Evolutionary conservation across 2,888 invertebrate genomes (phyloP), one percentile per base, ranked within the genome.

Genomic region (Philereme vetulata): DNA sequence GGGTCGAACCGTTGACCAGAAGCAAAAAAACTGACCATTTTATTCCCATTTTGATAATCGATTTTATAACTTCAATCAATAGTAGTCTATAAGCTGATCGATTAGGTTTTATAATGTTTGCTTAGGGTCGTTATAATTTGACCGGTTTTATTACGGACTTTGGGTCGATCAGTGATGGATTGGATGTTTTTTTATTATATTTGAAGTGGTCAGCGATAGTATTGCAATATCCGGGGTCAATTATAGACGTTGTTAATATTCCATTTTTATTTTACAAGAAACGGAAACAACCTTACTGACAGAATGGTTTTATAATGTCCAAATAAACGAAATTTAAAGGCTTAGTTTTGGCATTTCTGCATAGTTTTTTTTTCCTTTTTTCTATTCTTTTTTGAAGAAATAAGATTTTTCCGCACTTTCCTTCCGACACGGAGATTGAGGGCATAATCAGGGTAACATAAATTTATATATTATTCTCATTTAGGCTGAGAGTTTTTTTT

Each of bases 101-200:
- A 64, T 65, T 64, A 62, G 59, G 49, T 60, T 67, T 65, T 66
- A 62, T 56, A 64, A 62, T 68, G 60, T 68, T 68, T 66, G 54
- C 62, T 60, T 60, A 65, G 68, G 68, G 58, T 66, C 60, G 52
- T 62, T 61, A 53, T 66, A 68, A 66, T 66, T 59, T 65, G 58
- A 36, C 56, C n/a, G 40, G 38, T 47, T 47, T 54, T 35, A 32
- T 38, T 38, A 8, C 5, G 10, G 42, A 5, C 3, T 3, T 36
- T 36, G 36, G 36, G 36, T 9, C 40, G 40, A 51, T 11, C 40
- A 10, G 10, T 9, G 36, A 45, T 44, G 42, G 50, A 35, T 50
- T 38, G 38, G 8, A 38, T 38, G 38, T 38, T 38, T 38, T 38
- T 21, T 21, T 21, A 1, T 21, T 21, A 1, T 21, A 21, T 21